Percentiles rank a stretch among this genome's conserved stretches.
phyloP scores from a whole-genome alignment of 2,888 invertebrate genomes.

The Drymonia ruficornis region DNA sequence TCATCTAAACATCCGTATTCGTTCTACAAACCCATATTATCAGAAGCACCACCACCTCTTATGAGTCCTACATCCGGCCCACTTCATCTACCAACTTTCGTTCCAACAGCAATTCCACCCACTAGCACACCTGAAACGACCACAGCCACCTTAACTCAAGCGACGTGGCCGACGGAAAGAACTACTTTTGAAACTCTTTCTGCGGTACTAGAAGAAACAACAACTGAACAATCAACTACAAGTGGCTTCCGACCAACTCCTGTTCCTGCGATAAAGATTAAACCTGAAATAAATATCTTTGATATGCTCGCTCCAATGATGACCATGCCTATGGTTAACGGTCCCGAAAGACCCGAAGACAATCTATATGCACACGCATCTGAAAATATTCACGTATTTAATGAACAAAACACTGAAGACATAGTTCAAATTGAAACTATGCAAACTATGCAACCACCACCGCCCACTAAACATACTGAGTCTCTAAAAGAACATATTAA shows the following conservation, averaged over 20 bases:
- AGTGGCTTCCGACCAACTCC: constrained; percentile 45
- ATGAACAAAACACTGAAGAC: constrained; percentile 58
- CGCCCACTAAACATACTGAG: constrained; percentile 55
- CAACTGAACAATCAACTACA: constrained; percentile 50
- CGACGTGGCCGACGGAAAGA: constrained; percentile 50
- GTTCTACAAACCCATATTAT: constrained; percentile 71
- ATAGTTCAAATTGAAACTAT: constrained; percentile 75
- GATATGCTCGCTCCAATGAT: constrained; percentile 78
- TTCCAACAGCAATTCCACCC: constrained; percentile 66
- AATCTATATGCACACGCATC: constrained; percentile 75
- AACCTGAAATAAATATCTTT: constrained; percentile 54
- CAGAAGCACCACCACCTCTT: constrained; percentile 65
- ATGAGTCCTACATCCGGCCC: constrained; percentile 52
- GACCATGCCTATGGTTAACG: constrained; percentile 74
- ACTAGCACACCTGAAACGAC: constrained; percentile 34
- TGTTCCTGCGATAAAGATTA: constrained; percentile 37
- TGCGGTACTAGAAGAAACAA: constrained; percentile 52
- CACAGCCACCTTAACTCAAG: constrained; percentile 34
- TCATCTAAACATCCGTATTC: constrained; percentile 58
- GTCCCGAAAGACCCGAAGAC: constrained; percentile 71
- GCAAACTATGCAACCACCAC: constrained; percentile 87
- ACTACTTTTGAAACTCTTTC: constrained; percentile 52
- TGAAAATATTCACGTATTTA: constrained; percentile 70
- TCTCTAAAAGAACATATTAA: constrained; percentile 45
- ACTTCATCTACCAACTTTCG: constrained; percentile 52